Percentiles rank a stretch among this genome's conserved stretches.
Conservation (phyloP, 2,113 vertebrate species). For the Notechis scutatus region DNA sequence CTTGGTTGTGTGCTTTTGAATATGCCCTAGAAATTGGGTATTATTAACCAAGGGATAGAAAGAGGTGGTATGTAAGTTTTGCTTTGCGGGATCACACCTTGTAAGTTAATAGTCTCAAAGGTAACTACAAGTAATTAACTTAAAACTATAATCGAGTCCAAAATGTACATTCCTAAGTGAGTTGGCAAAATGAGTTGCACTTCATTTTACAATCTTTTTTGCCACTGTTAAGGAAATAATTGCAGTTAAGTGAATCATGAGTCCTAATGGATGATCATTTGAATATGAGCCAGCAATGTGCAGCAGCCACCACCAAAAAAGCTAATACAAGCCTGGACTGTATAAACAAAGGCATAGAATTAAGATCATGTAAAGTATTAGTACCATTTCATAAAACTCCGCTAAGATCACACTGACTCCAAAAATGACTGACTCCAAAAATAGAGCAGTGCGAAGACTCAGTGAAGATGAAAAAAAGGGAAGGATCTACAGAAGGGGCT, state of each 20-base stretch:
- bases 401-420: no score
- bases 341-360: no score
- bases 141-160: background rate
- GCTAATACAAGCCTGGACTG: no score
- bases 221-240: background rate
- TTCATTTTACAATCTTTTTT: background rate
- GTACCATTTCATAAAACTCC: no score
- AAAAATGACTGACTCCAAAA: no score
- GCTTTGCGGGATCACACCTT: background rate
- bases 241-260: background rate
- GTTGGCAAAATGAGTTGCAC: background rate
- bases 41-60: background rate
- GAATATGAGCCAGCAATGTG: no score
- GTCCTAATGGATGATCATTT: no score
- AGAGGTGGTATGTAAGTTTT: background rate
- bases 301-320: no score
- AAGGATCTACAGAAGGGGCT: no score
- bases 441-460: no score
- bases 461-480: no score
- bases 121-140: background rate
- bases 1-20: background rate
- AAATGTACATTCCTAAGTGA: background rate
- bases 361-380: no score
- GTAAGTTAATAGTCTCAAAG: background rate
- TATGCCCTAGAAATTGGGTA: background rate